phyloP scores from a whole-genome alignment of 2,113 vertebrate species.

The Scartelaos histophorus region DNA sequence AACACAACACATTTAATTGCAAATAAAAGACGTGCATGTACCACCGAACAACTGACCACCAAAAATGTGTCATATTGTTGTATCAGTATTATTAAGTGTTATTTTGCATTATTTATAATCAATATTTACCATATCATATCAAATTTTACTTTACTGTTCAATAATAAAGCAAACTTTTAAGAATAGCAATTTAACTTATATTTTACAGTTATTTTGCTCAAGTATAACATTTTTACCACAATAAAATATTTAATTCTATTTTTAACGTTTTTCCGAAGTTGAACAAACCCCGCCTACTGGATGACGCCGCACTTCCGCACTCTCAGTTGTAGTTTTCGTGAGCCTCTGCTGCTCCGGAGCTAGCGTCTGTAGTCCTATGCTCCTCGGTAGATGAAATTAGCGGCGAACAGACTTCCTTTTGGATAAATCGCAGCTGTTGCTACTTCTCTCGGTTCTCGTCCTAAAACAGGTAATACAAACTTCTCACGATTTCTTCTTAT shows the following conservation, averaged over 20 bases:
- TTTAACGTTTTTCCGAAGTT: neutral
- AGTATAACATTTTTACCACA: too few species aligned
- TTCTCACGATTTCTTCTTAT: neutral
- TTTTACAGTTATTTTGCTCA: too few species aligned
- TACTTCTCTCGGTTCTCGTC: conserved; percentile 17
- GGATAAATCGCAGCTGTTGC: conserved; percentile 13
- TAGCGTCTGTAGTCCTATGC: conserved; percentile 46
- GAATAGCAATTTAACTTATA: too few species aligned
- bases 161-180: too few species aligned
- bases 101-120: too few species aligned
- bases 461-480: conserved; percentile 38
- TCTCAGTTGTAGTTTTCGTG: conserved; percentile 41
- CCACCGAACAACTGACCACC: too few species aligned
- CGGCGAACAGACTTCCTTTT: conserved; percentile 38
- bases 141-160: too few species aligned
- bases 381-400: conserved; percentile 37
- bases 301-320: conserved; percentile 44
- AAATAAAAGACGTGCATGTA: too few species aligned
- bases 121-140: too few species aligned
- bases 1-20: too few species aligned
- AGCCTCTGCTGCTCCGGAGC: conserved; percentile 11
- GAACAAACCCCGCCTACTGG: conserved; percentile 13
- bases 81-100: too few species aligned
- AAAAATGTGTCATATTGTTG: too few species aligned
- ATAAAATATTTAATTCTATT: neutral